Conservation (phyloP, 1,140 invertebrate species). For the Arion vulgaris region DNA sequence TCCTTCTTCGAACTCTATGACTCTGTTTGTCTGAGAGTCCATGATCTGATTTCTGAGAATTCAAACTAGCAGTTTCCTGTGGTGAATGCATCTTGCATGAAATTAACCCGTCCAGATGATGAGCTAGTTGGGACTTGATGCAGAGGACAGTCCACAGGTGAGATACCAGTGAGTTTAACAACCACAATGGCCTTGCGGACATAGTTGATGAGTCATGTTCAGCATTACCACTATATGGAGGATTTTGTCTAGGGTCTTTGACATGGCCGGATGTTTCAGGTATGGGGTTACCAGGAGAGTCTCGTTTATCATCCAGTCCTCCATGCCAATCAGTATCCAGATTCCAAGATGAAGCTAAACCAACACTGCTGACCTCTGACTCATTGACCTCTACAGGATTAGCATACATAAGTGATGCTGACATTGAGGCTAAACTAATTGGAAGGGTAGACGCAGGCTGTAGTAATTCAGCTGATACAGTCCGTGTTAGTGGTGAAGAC, state of each 20-base stretch:
- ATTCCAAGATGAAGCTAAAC: neutral
- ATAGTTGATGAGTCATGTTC: neutral
- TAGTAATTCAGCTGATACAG: neutral
- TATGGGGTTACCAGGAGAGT: neutral
- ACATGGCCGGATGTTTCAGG: neutral
- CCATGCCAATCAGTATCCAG: neutral
- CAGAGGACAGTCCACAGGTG: conserved; percentile 39
- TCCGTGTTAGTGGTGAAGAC: neutral
- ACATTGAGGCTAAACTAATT: neutral
- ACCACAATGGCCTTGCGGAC: neutral
- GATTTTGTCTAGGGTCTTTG: neutral
- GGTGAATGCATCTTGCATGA: neutral
- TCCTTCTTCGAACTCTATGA: neutral
- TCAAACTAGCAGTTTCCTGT: neutral
- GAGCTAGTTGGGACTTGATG: conserved; percentile 27
- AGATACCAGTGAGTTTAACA: conserved; percentile 38
- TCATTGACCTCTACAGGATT: neutral
- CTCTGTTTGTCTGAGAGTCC: neutral
- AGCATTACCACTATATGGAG: neutral
- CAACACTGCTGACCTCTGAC: neutral
- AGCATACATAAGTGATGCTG: neutral
- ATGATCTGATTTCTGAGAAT: neutral
- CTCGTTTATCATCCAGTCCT: neutral
- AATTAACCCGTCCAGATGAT: neutral
- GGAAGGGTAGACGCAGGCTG: neutral